Evolutionary conservation across 2,797 vertebrate genomes (phyloP).

Genomic region (Serranus cabrilla): DNA sequence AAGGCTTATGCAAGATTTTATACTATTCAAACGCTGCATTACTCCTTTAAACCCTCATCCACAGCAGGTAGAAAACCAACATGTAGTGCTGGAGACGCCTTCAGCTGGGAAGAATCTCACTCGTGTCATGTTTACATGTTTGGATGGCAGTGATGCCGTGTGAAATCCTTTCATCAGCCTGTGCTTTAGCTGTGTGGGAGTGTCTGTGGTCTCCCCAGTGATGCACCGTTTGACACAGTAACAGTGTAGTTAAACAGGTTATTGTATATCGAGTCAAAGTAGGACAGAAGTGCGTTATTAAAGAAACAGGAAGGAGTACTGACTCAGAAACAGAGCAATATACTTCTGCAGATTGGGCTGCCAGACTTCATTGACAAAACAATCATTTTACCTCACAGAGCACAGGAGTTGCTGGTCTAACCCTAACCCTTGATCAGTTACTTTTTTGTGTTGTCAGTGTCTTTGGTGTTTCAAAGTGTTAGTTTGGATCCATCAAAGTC

Average conservation of each 20-base stretch:
- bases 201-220: not conserved
- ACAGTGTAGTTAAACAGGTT: not conserved
- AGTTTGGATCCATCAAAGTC: too few relatives aligned
- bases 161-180: conserved; percentile 62
- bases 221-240: not conserved
- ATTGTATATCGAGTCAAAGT: not conserved
- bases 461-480: too few relatives aligned
- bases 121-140: conserved; percentile 27
- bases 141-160: not conserved
- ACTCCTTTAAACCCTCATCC: conserved; percentile 53
- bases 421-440: too few relatives aligned
- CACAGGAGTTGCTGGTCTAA: too few relatives aligned
- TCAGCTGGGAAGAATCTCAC: conserved; percentile 11
- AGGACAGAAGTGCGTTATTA: not conserved
- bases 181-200: conserved; percentile 15
- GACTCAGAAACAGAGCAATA: too few relatives aligned
- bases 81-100: conserved; percentile 14
- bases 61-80: conserved; percentile 24
- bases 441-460: too few relatives aligned
- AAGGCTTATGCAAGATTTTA: conserved; percentile 80
- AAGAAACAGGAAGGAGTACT: too few relatives aligned
- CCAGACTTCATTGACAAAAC: too few relatives aligned
- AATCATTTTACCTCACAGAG: too few relatives aligned
- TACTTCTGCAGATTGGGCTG: too few relatives aligned
- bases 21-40: conserved; percentile 57